A percentile compares a stretch with the other conserved stretches of the same genome.
These are phyloP conservation scores for Gymnosoma rotundatum DNA, from an alignment of 2,888 invertebrate genomes.

Conservation along the genomic window DNA sequence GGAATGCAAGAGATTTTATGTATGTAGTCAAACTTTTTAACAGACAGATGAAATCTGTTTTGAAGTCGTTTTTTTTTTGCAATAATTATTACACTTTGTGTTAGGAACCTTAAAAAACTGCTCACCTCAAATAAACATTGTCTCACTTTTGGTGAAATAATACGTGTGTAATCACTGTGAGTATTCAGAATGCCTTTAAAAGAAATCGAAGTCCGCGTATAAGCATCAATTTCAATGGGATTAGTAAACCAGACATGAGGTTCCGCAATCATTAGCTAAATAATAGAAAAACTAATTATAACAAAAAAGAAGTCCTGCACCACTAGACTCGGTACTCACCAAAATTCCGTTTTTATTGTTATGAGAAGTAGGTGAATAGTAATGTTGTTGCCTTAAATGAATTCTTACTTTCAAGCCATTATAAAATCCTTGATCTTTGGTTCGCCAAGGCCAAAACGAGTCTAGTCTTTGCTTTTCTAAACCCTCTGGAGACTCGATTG, in stretches of 20 bases:
- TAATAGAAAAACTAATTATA: not conserved
- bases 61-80: too few species aligned
- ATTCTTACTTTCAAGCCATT: slow-evolving; percentile 74
- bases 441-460: slow-evolving; percentile 72
- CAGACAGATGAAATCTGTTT: too few species aligned
- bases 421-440: slow-evolving; percentile 67
- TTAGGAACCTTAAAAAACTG: too few species aligned
- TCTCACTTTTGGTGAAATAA: too few species aligned
- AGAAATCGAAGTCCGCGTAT: slow-evolving; percentile 73
- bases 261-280: slow-evolving; percentile 74
- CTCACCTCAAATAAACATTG: too few species aligned
- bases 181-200: slow-evolving; percentile 49
- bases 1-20: too few species aligned
- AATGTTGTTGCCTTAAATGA: slow-evolving; percentile 67
- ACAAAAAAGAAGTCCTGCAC: not conserved
- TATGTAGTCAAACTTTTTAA: too few species aligned
- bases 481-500: slow-evolving; percentile 72
- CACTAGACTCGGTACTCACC: too few species aligned
- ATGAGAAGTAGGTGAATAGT: slow-evolving; percentile 73
- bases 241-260: slow-evolving; percentile 75
- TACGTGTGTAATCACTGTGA: too few species aligned
- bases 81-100: too few species aligned
- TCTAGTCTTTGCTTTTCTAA: slow-evolving; percentile 69
- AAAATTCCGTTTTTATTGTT: not conserved
- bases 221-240: slow-evolving; percentile 71